Conservation (phyloP, 2,888 invertebrate genomes). For the Marronus borbonicus region DNA sequence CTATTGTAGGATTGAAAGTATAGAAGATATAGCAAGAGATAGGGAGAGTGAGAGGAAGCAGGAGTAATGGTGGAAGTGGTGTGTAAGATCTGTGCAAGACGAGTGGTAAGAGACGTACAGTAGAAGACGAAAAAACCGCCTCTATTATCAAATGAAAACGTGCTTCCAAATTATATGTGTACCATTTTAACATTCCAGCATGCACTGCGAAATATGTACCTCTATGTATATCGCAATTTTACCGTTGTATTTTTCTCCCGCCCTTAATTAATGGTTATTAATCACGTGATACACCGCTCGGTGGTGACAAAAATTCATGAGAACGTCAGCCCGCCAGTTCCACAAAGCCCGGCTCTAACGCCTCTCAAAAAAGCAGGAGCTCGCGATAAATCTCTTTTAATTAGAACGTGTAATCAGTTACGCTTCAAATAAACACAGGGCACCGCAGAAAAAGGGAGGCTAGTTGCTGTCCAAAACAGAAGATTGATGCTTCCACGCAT, state of each 20-base stretch:
- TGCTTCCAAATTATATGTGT: no score
- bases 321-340: background rate
- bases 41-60: no score
- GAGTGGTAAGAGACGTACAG: no score
- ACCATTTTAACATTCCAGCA: background rate
- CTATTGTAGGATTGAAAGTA: no score
- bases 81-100: no score
- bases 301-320: conserved; percentile 32
- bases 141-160: no score
- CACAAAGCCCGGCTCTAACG: conserved; percentile 5
- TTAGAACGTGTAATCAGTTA: conserved; percentile 48
- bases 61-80: no score
- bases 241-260: background rate
- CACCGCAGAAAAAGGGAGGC: conserved; percentile 6
- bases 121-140: no score
- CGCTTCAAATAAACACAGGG: conserved; percentile 31
- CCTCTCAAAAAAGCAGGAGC: conserved; percentile 29
- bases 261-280: conserved; percentile 30
- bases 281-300: conserved; percentile 9
- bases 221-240: background rate
- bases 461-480: conserved; percentile 17
- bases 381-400: conserved; percentile 47
- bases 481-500: conserved; percentile 17
- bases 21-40: no score
- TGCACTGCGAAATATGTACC: background rate